phyloP scores from a whole-genome alignment of 1,140 invertebrate species.

The Aphaenogaster rudis region DNA sequence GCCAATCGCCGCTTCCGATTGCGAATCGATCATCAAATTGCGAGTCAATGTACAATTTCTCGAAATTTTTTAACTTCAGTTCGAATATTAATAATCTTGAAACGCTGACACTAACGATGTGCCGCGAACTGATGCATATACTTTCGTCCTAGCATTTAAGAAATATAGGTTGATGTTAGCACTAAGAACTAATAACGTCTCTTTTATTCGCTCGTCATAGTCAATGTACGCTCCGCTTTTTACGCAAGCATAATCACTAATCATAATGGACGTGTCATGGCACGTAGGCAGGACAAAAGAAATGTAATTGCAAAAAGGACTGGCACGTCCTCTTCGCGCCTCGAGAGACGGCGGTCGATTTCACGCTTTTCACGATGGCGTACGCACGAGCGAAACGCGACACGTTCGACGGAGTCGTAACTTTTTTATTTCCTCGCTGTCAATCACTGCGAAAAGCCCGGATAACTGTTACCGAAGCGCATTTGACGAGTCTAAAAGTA shows the following conservation, averaged over 20 bases:
- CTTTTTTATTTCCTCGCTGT: conserved; percentile 38
- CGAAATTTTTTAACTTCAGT: no score
- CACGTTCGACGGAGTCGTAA: not conserved
- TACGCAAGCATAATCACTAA: not conserved
- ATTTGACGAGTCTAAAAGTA: conserved; percentile 16
- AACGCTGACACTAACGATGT: not conserved
- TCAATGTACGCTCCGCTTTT: not conserved
- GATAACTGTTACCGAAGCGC: conserved; percentile 21
- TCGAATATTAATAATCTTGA: not conserved
- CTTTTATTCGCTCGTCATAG: not conserved
- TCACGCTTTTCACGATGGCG: conserved; percentile 38
- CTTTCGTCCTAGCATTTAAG: not conserved
- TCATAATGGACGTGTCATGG: conserved; percentile 11
- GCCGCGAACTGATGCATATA: not conserved
- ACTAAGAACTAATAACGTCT: not conserved
- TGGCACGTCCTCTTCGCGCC: not conserved
- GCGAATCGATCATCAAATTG: not conserved
- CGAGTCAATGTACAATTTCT: not conserved
- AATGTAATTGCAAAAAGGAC: conserved; percentile 40
- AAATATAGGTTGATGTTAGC: not conserved
- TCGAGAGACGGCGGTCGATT: conserved; percentile 37
- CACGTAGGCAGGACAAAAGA: not conserved
- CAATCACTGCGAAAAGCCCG: conserved; percentile 21
- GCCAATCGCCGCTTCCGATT: conserved; percentile 30
- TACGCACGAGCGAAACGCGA: conserved; percentile 36